phyloP scores from a whole-genome alignment of 2,888 invertebrate species.

The Celastrina argiolus region DNA sequence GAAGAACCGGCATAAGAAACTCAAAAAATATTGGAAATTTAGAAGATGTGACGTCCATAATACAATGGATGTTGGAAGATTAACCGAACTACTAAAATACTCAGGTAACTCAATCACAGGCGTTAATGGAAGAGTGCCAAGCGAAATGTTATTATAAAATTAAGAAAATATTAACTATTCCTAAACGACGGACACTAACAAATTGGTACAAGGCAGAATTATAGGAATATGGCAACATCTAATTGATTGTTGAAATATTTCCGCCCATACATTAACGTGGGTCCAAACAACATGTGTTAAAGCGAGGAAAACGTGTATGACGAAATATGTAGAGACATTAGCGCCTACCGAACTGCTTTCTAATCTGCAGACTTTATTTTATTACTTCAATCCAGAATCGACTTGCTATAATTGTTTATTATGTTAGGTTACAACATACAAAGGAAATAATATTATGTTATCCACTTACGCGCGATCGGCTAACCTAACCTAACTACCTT shows the following conservation, averaged over 20 bases:
- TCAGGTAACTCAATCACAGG: background rate
- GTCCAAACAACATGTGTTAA: slow-evolving; percentile 12
- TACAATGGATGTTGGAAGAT: background rate
- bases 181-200: background rate
- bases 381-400: too few relatives aligned
- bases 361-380: too few relatives aligned
- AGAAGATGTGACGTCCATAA: too few relatives aligned
- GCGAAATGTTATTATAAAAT: slow-evolving; percentile 13
- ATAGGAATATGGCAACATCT: background rate
- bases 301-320: background rate
- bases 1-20: too few relatives aligned
- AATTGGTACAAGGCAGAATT: slow-evolving; percentile 16
- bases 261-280: slow-evolving; percentile 10
- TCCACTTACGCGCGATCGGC: too few relatives aligned
- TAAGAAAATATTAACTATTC: slow-evolving; percentile 19
- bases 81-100: background rate
- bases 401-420: too few relatives aligned
- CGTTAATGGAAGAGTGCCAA: slow-evolving; percentile 2
- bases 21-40: too few relatives aligned
- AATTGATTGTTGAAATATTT: slow-evolving; percentile 21
- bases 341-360: too few relatives aligned
- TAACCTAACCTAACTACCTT: too few relatives aligned
- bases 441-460: too few relatives aligned
- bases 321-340: slow-evolving; percentile 7
- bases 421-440: too few relatives aligned